Evolutionary conservation across 37 sponge, comb jelly and placozoan species (phyloP).

Genomic region (Agelas oroides): DNA sequence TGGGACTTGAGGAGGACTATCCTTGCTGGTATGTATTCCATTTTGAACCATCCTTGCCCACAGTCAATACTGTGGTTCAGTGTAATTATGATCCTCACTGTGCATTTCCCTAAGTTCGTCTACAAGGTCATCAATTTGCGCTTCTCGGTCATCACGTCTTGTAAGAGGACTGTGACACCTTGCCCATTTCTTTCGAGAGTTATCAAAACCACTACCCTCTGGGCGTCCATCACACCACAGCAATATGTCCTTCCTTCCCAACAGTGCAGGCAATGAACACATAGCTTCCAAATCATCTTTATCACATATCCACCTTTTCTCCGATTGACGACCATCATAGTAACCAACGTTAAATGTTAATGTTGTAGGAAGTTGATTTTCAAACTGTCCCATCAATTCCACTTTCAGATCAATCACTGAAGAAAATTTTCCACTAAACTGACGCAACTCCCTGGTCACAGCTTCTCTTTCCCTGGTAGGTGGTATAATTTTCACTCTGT

Average conservation of each 20-base stretch:
- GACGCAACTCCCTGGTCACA: neutral
- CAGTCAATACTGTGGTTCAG: conserved; percentile 30
- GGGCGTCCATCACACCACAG: conserved; percentile 40
- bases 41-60: conserved; percentile 32
- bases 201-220: conserved; percentile 19
- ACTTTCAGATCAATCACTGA: conserved; percentile 31
- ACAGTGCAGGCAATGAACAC: neutral
- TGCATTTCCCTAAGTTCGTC: conserved; percentile 18
- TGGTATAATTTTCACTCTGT: conserved; percentile 18
- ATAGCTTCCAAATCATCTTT: conserved; percentile 39
- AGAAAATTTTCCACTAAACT: conserved; percentile 8
- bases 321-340: conserved; percentile 28
- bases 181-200: neutral
- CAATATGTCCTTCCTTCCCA: neutral
- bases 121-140: conserved; percentile 21
- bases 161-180: conserved; percentile 7
- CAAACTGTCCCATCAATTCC: conserved; percentile 36
- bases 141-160: conserved; percentile 16
- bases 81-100: conserved; percentile 4
- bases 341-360: conserved; percentile 22
- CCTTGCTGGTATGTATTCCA: conserved; percentile 19
- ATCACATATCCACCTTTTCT: conserved; percentile 18
- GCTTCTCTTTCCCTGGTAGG: neutral
- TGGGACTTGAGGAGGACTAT: conserved; percentile 36
- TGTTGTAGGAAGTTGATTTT: conserved; percentile 17